These are phyloP conservation scores for Cerastis leucographa DNA, from an alignment of 2,888 invertebrate genomes.

Conservation along the genomic window DNA sequence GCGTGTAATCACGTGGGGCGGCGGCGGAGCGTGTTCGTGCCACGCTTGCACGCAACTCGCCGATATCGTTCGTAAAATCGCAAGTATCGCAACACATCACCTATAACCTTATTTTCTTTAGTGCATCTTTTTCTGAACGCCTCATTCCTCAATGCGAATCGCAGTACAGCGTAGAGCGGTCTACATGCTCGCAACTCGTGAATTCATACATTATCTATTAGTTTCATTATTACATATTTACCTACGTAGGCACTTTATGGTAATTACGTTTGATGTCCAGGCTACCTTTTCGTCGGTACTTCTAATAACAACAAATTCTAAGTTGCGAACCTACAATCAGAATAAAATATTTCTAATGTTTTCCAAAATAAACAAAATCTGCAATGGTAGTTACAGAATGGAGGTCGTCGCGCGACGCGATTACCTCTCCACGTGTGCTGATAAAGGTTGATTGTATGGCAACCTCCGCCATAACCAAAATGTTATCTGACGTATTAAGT, in stretches of 20 bases:
- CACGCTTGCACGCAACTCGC: conserved; percentile 78
- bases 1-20: conserved; percentile 84
- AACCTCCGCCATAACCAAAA: conserved; percentile 66
- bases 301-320: neutral
- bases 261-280: neutral
- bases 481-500: conserved; percentile 65
- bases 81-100: conserved; percentile 63
- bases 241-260: neutral
- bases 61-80: conserved; percentile 66
- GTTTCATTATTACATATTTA: neutral
- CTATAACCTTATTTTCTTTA: conserved; percentile 61
- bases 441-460: conserved; percentile 75
- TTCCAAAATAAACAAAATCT: conserved; percentile 43
- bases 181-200: conserved; percentile 21
- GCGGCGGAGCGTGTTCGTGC: conserved; percentile 80
- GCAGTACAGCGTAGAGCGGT: neutral
- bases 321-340: neutral
- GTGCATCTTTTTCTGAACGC: conserved; percentile 35
- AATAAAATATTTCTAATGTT: conserved; percentile 34
- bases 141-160: neutral
- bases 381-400: conserved; percentile 43
- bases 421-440: conserved; percentile 81
- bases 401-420: conserved; percentile 72
- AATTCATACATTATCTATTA: conserved; percentile 15
- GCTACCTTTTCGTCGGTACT: neutral